Conservation (phyloP, 2,113 vertebrate species). For the Proterorhinus semilunaris region DNA sequence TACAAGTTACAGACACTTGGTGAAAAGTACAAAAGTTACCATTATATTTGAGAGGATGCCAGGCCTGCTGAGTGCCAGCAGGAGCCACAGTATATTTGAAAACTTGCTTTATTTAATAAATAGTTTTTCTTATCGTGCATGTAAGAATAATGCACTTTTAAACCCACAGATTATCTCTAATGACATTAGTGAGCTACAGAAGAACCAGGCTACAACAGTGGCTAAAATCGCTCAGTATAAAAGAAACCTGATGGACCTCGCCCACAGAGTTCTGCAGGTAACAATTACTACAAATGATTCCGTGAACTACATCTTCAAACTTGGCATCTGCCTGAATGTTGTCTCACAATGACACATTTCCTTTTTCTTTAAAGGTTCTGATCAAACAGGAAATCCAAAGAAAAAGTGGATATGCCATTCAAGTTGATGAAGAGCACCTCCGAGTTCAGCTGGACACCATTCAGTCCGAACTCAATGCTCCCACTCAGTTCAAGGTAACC, state of each 20-base stretch:
- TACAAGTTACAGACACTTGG: too few relatives aligned
- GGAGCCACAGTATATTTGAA: too few relatives aligned
- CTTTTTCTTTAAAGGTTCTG: constrained; percentile 80
- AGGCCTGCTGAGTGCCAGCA: too few relatives aligned
- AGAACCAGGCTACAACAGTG: constrained; percentile 94
- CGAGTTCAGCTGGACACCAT: constrained; percentile 95
- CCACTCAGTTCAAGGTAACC: constrained; percentile 94
- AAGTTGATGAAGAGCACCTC: constrained; percentile 97
- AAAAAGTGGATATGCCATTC: constrained; percentile 95
- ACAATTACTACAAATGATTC: neutral
- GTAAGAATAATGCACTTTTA: neutral
- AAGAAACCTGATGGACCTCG: constrained; percentile 96
- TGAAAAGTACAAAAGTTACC: too few relatives aligned
- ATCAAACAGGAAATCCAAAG: constrained; percentile 98
- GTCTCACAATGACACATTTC: neutral
- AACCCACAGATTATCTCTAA: constrained; percentile 88
- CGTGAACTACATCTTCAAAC: too few relatives aligned
- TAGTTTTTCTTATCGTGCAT: too few relatives aligned
- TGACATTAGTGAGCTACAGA: constrained; percentile 95
- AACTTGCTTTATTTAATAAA: too few relatives aligned
- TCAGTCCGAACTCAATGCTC: constrained; percentile 95
- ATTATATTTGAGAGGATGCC: too few relatives aligned
- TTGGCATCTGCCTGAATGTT: neutral
- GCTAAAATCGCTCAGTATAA: constrained; percentile 98
- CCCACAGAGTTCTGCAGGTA: constrained; percentile 94